Percentiles rank a stretch among this genome's conserved stretches.
Evolutionary conservation across 2,888 invertebrate genomes (phyloP).

Genomic region (Anagyrus pseudococci): DNA sequence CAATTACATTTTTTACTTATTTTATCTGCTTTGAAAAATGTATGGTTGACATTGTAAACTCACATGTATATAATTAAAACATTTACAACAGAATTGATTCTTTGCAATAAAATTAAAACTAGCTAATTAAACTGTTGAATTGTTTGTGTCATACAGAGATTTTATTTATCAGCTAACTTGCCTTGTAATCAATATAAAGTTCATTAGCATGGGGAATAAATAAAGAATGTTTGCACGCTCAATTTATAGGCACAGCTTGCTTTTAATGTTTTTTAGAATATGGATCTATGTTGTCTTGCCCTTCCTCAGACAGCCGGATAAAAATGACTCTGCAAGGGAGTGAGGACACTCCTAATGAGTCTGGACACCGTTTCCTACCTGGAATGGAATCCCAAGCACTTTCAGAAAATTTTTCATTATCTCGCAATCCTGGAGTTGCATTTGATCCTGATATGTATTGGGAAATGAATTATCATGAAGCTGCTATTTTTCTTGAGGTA

Average conservation of each 20-base stretch:
- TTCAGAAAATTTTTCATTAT: constrained; percentile 52
- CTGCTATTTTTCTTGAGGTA: constrained; percentile 86
- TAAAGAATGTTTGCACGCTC: constrained; percentile 22
- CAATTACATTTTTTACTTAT: not conserved
- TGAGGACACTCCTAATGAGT: constrained; percentile 47
- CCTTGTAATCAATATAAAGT: not conserved
- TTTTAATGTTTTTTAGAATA: constrained; percentile 57
- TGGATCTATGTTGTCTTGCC: constrained; percentile 60
- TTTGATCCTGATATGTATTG: constrained; percentile 67
- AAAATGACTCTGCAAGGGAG: constrained; percentile 44
- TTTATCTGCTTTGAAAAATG: constrained; percentile 1
- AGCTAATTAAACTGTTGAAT: too few relatives aligned
- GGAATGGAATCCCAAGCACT: constrained; percentile 44
- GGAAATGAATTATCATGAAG: constrained; percentile 91
- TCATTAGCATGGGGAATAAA: not conserved
- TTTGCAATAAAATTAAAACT: too few relatives aligned
- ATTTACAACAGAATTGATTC: too few relatives aligned
- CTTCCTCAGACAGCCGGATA: constrained; percentile 53
- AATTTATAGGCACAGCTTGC: constrained; percentile 34
- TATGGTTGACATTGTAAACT: not conserved
- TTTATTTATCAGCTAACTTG: not conserved
- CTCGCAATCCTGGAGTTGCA: constrained; percentile 46
- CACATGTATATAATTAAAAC: constrained; percentile 7
- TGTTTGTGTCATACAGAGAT: too few relatives aligned
- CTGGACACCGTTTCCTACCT: constrained; percentile 45